Conservation (phyloP, 2,888 invertebrate species). For the Heliconius ismenius region DNA sequence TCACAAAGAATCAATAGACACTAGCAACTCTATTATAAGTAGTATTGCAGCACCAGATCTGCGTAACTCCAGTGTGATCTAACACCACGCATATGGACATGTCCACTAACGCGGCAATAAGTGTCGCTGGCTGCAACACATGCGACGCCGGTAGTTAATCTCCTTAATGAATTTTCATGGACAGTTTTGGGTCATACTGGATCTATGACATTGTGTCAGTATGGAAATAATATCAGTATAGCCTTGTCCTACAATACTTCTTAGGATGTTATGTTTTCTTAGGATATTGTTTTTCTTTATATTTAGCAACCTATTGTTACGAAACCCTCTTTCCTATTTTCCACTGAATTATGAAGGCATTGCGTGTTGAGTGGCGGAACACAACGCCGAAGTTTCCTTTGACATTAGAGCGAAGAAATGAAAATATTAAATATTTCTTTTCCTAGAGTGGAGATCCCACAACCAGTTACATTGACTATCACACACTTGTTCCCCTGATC, state of each 20-base stretch:
- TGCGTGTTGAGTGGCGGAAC: no score
- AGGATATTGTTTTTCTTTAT: neutral
- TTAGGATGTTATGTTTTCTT: neutral
- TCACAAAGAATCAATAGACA: no score
- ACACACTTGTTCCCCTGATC: no score
- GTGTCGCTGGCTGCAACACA: slow-evolving; percentile 39
- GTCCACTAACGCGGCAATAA: slow-evolving; percentile 40
- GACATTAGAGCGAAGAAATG: no score
- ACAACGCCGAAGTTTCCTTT: no score
- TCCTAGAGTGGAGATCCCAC: no score
- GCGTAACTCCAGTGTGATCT: slow-evolving; percentile 11
- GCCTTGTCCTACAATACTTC: neutral
- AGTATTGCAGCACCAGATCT: slow-evolving; percentile 1
- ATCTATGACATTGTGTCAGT: slow-evolving; percentile 34
- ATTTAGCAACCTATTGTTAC: no score
- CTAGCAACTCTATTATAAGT: neutral
- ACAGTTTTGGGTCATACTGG: slow-evolving; percentile 43
- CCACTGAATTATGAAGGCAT: no score
- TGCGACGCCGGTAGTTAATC: slow-evolving; percentile 44
- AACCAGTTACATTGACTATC: no score
- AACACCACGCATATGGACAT: slow-evolving; percentile 30
- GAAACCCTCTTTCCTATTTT: no score
- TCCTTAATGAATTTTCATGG: slow-evolving; percentile 47
- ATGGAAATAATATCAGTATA: slow-evolving; percentile 27
- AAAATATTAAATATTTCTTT: no score